phyloP scores from a whole-genome alignment of 2,888 invertebrate genomes.

The Drosophila pseudotalamancana region DNA sequence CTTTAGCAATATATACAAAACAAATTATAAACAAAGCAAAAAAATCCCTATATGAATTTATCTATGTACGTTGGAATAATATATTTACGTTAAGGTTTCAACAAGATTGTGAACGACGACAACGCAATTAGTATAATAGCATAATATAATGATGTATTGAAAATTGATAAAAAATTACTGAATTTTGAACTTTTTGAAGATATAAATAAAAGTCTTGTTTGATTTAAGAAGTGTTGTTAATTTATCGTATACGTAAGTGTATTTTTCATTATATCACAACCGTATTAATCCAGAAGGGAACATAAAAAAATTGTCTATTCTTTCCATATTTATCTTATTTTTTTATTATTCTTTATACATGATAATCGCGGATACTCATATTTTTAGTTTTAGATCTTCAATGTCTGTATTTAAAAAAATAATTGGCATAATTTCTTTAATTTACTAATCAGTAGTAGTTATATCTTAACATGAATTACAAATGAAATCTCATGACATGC shows the following conservation, averaged over 20 bases:
- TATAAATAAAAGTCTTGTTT: slow-evolving; percentile 46
- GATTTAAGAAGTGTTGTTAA: slow-evolving; percentile 51
- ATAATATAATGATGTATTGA: slow-evolving; percentile 32
- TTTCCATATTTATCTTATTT: background rate
- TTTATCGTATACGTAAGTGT: slow-evolving; percentile 17
- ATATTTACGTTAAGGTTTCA: slow-evolving; percentile 32
- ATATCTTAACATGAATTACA: slow-evolving; percentile 46
- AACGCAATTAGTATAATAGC: slow-evolving; percentile 14
- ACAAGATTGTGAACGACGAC: slow-evolving; percentile 18
- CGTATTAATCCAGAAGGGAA: background rate
- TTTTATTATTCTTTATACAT: background rate
- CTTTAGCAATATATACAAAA: background rate
- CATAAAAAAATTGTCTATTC: background rate
- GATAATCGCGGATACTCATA: background rate
- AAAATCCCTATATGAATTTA: background rate
- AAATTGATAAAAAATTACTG: slow-evolving; percentile 20
- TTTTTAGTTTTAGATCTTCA: slow-evolving; percentile 13
- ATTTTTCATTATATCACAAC: background rate
- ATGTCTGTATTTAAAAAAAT: slow-evolving; percentile 1
- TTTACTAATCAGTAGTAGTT: slow-evolving; percentile 45
- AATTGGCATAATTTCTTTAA: slow-evolving; percentile 39
- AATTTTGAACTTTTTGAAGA: slow-evolving; percentile 18
- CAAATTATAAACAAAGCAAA: background rate
- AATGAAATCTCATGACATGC: slow-evolving; percentile 59
- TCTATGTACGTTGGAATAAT: slow-evolving; percentile 18